phyloP scores from a whole-genome alignment of 2,888 invertebrate genomes.

The Antheraea assamensis region DNA sequence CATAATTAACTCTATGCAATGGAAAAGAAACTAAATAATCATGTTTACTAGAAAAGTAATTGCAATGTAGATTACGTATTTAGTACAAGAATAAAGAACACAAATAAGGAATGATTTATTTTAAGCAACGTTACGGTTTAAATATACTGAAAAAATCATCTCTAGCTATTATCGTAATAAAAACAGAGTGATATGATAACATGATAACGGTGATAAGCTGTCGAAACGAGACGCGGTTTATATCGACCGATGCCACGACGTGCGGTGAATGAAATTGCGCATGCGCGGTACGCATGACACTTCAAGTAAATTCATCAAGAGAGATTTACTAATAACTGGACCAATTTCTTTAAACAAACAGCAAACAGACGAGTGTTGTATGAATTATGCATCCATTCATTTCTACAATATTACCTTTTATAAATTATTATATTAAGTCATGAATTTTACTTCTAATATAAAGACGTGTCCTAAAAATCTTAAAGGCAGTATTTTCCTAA shows the following conservation, averaged over 20 bases:
- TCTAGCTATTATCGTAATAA: constrained; percentile 2
- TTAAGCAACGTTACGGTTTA: not conserved
- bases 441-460: not conserved
- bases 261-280: constrained; percentile 58
- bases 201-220: constrained; percentile 21
- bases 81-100: not conserved
- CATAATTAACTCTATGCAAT: not conserved
- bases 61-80: not conserved
- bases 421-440: not conserved
- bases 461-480: not conserved
- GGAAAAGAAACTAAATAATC: not conserved
- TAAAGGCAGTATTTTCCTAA: not conserved
- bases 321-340: not conserved
- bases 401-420: not conserved
- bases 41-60: not conserved
- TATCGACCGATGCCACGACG: constrained; percentile 50
- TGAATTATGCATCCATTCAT: not conserved
- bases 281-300: constrained; percentile 44
- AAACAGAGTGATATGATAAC: constrained; percentile 27
- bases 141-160: constrained; percentile 4
- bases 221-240: constrained; percentile 26
- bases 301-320: constrained; percentile 28
- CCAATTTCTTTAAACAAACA: not conserved
- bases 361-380: not conserved
- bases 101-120: not conserved